Percentiles rank a stretch among this genome's conserved stretches.
Evolutionary conservation across 2,888 invertebrate genomes (phyloP).

Genomic region (Anorthoa munda): DNA sequence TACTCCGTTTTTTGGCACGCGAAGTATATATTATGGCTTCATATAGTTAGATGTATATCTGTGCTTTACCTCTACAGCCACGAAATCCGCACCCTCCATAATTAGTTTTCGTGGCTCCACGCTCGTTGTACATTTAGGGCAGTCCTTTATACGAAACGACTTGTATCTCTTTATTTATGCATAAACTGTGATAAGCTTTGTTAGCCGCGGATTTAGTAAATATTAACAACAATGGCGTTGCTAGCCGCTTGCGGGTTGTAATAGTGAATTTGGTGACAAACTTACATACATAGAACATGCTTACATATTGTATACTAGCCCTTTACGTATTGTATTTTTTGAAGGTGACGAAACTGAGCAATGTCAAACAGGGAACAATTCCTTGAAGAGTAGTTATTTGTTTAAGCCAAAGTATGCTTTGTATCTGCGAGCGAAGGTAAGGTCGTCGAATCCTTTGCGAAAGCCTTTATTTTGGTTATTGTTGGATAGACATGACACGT

Average conservation of each 20-base stretch:
- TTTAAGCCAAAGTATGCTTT: background rate
- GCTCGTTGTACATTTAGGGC: slow-evolving; percentile 69
- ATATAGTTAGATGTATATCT: too few species aligned
- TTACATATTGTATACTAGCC: background rate
- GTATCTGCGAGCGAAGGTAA: too few species aligned
- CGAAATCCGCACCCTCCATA: slow-evolving; percentile 35
- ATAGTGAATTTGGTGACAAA: slow-evolving; percentile 34
- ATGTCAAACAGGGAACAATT: background rate
- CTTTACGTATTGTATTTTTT: background rate
- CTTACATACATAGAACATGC: background rate
- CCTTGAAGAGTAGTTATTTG: background rate
- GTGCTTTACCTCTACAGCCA: too few species aligned
- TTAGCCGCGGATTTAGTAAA: slow-evolving; percentile 75
- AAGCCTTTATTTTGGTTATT: too few species aligned
- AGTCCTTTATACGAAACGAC: slow-evolving; percentile 74
- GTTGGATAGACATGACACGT: too few species aligned
- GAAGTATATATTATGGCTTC: too few species aligned
- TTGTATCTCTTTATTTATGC: slow-evolving; percentile 77
- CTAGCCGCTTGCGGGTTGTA: slow-evolving; percentile 50
- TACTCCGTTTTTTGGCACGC: too few species aligned
- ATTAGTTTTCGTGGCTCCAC: slow-evolving; percentile 63
- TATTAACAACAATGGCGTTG: slow-evolving; percentile 69
- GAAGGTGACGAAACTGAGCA: background rate
- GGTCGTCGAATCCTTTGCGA: too few species aligned
- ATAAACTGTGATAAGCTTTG: slow-evolving; percentile 79